Conservation (phyloP, 2,797 vertebrate species). For the Erethizon dorsatum region DNA sequence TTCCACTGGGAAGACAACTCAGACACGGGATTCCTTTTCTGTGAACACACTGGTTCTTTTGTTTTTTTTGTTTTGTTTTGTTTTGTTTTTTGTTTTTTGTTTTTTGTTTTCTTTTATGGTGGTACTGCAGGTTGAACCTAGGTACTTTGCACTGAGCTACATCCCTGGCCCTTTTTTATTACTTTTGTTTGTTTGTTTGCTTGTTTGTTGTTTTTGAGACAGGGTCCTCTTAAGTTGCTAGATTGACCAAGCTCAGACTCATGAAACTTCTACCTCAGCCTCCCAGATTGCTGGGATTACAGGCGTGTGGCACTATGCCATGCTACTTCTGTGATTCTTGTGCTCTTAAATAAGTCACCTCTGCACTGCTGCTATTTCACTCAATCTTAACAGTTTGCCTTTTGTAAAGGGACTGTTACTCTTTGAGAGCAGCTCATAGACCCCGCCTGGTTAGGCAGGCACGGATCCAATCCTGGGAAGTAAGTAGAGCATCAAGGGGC, state of each 20-base stretch:
- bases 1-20: neutral
- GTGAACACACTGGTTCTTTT: neutral
- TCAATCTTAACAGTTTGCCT: neutral
- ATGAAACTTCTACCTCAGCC: neutral
- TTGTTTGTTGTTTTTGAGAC: neutral
- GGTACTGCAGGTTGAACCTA: neutral
- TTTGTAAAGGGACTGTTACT: neutral
- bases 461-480: neutral
- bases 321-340: neutral
- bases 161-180: neutral
- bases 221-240: neutral
- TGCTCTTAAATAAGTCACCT: neutral
- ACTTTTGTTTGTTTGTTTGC: neutral
- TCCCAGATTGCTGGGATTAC: neutral
- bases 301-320: neutral
- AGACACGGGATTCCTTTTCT: neutral
- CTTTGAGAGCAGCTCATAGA: neutral
- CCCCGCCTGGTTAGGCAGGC: neutral
- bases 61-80: neutral
- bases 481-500: neutral
- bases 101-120: neutral
- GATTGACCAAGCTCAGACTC: neutral
- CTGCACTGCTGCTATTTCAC: neutral
- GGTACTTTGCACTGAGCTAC: neutral
- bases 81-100: neutral